Evolutionary conservation across 2,888 invertebrate species (phyloP), one percentile per base, ranked within the genome.

Genomic region (Himalopsyche anomala): DNA sequence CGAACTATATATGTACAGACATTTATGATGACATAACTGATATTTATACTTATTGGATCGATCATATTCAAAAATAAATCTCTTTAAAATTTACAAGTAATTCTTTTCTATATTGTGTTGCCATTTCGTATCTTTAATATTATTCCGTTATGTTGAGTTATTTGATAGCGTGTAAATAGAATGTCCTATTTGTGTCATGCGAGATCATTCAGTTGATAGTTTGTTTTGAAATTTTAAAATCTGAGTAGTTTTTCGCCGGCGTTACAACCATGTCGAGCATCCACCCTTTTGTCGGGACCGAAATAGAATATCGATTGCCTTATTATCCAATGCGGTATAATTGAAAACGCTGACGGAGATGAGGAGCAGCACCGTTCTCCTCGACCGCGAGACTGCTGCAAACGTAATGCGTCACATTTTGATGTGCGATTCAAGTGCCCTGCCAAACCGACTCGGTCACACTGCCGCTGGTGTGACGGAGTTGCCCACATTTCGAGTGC

Each of bases 241-340:
- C 51, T 15, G 51, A 15, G 2, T 51, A 51, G 51, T 62, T 28
- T 62, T 62, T 19, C 19, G 62, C 8, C 62, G 19, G 4, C 62
- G 28, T 28, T 19, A 62, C n/a, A 62, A 38, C 74, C 3, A 38
- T 36, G 12, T 36, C 38, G 74, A 36, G 38, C 74, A 12, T 28
- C 38, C 74, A 74, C 74, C 74, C 74, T 74, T 74, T 74, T 38
- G 38, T 74, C 36, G 74, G 9, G 12, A 74, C 74, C 74, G 74
- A 74, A 74, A 74, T 74, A 74, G 74, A 74, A 74, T 74, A 74
- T 74, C 36, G 74, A 74, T 74, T 38, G 74, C 74, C 74, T 74
- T 74, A 74, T 74, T 74, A 74, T 74, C 28, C 74, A 38, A 74
- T 74, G 74, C 74, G 74, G 74, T 74, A 38, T 74, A 74, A 74